Percentiles rank a stretch among this genome's conserved stretches.
phyloP scores from a whole-genome alignment of 2,797 vertebrate genomes.

The Coluber constrictor region DNA sequence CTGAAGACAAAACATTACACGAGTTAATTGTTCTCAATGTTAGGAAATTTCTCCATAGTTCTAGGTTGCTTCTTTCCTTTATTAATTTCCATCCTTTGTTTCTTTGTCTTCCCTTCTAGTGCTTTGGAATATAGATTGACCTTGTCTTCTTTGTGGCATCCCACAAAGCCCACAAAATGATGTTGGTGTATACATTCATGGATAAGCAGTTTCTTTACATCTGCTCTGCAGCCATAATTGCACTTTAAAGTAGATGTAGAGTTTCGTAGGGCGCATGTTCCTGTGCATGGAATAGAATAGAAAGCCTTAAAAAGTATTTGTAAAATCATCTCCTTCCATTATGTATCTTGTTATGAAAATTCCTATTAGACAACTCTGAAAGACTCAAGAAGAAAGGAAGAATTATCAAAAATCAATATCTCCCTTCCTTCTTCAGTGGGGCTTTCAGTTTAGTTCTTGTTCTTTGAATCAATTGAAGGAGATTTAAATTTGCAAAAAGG shows the following conservation, averaged over 20 bases:
- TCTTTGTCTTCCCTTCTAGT: background rate
- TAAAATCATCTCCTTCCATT: background rate
- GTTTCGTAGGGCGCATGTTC: background rate
- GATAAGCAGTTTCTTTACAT: background rate
- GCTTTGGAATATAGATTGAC: background rate
- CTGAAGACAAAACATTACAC: background rate
- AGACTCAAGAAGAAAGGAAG: background rate
- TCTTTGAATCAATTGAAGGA: background rate
- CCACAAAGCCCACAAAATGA: background rate
- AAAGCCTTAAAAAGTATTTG: background rate
- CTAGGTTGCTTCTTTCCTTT: background rate
- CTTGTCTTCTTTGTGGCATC: background rate
- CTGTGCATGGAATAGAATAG: background rate
- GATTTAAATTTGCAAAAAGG: background rate
- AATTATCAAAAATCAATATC: background rate
- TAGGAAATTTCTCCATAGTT: background rate
- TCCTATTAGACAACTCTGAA: background rate
- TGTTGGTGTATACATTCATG: background rate
- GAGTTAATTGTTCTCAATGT: background rate
- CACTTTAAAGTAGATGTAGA: background rate
- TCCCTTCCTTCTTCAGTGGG: background rate
- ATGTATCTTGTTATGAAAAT: background rate
- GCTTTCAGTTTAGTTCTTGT: background rate
- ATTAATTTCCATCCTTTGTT: background rate
- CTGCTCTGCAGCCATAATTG: background rate